Evolutionary conservation across 2,888 invertebrate species (phyloP).

Genomic region (Aphidius colemani): DNA sequence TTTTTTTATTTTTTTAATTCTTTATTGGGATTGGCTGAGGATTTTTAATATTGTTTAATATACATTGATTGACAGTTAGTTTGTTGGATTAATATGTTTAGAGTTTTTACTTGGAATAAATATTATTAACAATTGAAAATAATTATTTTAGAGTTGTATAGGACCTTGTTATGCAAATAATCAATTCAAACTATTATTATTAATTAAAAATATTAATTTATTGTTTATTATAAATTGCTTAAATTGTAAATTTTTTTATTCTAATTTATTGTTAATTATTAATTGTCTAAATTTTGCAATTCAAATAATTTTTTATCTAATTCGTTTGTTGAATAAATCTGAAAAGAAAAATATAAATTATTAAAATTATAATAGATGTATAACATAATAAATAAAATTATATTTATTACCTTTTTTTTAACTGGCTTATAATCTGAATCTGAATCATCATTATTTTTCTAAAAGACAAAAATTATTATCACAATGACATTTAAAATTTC

Average conservation of each 20-base stretch:
- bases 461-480: slow-evolving; percentile 1
- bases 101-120: no score
- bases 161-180: no score
- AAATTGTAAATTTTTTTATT: no score
- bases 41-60: no score
- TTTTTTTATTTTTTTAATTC: neutral
- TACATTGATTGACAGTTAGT: no score
- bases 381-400: neutral
- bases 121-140: no score
- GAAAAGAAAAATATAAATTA: slow-evolving; percentile 34
- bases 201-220: no score
- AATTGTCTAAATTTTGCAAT: slow-evolving; percentile 45
- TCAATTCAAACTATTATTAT: no score
- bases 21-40: slow-evolving; percentile 4
- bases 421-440: slow-evolving; percentile 38
- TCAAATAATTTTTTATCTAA: slow-evolving; percentile 49
- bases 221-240: no score
- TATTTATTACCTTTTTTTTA: slow-evolving; percentile 47
- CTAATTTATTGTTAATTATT: no score
- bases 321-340: slow-evolving; percentile 52
- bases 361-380: neutral
- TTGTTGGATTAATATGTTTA: no score
- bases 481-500: neutral
- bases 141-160: no score
- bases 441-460: neutral